phyloP scores from a whole-genome alignment of 2,113 vertebrate genomes.

The Eptatretus burgeri region DNA sequence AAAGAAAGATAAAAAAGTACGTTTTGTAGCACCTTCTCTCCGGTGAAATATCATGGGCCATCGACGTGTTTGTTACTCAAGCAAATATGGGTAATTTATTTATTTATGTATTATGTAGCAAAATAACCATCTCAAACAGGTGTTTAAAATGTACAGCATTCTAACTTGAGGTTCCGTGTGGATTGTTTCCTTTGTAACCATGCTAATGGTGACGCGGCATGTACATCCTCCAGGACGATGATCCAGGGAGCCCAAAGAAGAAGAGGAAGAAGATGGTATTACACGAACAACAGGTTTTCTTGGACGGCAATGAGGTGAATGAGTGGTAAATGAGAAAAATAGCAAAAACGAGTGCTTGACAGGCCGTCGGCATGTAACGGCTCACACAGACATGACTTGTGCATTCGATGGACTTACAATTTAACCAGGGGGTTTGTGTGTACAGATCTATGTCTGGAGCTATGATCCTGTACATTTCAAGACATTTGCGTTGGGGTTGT shows the following conservation, averaged over 20 bases:
- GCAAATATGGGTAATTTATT: too few species aligned
- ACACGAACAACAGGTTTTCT: conserved; percentile 75
- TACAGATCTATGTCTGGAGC: conserved; percentile 85
- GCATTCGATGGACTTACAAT: not conserved
- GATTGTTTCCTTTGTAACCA: too few species aligned
- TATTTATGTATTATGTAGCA: too few species aligned
- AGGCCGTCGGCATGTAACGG: too few species aligned
- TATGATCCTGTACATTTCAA: conserved; percentile 95
- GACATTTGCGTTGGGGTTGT: conserved; percentile 94
- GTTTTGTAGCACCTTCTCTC: conserved; percentile 8
- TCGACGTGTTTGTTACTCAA: too few species aligned
- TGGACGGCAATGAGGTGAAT: conserved; percentile 80
- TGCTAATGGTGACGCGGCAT: not conserved
- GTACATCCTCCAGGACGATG: conserved; percentile 36
- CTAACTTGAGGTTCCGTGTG: too few species aligned
- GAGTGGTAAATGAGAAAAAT: too few species aligned
- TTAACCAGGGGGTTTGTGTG: not conserved
- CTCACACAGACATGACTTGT: too few species aligned
- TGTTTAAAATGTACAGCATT: too few species aligned
- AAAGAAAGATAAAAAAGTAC: conserved; percentile 14
- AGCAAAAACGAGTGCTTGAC: too few species aligned
- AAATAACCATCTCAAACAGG: too few species aligned
- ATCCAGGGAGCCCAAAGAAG: conserved; percentile 74
- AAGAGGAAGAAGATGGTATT: conserved; percentile 91
- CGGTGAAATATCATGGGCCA: too few species aligned